These are phyloP conservation scores for Ibycter americanus DNA, from an alignment of 2,797 vertebrate species.

Conservation along the genomic window DNA sequence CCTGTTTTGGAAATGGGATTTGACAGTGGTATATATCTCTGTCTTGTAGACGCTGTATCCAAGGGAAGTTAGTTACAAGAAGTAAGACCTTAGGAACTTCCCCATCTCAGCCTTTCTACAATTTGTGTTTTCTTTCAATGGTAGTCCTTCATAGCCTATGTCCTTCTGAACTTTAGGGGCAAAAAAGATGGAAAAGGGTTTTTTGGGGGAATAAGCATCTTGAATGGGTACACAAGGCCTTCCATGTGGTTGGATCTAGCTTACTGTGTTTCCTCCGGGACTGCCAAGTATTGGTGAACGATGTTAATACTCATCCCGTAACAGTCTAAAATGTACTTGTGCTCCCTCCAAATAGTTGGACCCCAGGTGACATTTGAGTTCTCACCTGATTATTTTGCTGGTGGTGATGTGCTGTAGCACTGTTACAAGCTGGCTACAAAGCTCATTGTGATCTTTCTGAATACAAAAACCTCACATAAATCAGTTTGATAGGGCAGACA, in stretches of 20 bases:
- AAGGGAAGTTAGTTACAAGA: neutral
- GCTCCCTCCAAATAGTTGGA: neutral
- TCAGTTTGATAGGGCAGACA: neutral
- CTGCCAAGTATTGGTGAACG: neutral
- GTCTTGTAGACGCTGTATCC: neutral
- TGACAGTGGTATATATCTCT: accelerated
- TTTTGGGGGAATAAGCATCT: neutral
- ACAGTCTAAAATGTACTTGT: neutral
- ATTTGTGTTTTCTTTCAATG: neutral
- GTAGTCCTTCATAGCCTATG: neutral
- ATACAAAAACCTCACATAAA: neutral
- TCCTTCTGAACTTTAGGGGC: neutral
- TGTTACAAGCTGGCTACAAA: neutral
- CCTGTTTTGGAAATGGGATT: neutral
- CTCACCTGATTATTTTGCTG: neutral
- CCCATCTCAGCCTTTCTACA: neutral
- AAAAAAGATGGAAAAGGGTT: neutral
- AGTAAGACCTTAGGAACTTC: neutral
- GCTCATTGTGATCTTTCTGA: neutral
- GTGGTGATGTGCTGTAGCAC: neutral
- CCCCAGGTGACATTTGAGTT: neutral
- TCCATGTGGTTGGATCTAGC: neutral
- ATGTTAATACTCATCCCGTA: neutral
- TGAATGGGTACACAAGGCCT: neutral
- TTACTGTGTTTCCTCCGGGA: neutral